phyloP scores from a whole-genome alignment of 2,888 invertebrate species.

The Hemistola chrysoprasaria region DNA sequence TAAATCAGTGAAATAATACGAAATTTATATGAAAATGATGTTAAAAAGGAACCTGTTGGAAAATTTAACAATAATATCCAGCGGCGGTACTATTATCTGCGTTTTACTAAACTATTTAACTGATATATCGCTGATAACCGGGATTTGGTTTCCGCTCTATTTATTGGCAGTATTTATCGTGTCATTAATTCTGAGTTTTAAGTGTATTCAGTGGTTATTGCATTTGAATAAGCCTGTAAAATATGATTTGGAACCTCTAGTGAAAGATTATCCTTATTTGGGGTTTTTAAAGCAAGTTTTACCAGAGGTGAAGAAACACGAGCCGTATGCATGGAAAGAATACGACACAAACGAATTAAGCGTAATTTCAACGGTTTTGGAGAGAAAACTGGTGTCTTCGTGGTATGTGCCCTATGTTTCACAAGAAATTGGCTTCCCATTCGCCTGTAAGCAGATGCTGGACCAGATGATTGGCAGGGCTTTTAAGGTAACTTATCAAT shows the following conservation, averaged over 20 bases:
- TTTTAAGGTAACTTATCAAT: constrained; percentile 57
- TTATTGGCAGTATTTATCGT: constrained; percentile 60
- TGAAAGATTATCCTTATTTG: constrained; percentile 52
- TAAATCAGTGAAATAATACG: too few relatives aligned
- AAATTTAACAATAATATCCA: constrained; percentile 53
- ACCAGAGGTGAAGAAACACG: constrained; percentile 37
- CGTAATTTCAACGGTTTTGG: constrained; percentile 71
- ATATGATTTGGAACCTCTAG: constrained; percentile 58
- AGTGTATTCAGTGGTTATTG: constrained; percentile 77
- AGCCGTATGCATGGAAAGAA: constrained; percentile 47
- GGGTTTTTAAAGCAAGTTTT: constrained; percentile 41
- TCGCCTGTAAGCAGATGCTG: constrained; percentile 75
- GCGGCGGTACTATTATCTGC: constrained; percentile 52
- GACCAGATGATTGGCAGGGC: constrained; percentile 74
- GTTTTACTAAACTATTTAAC: constrained; percentile 61
- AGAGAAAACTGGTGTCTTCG: constrained; percentile 69
- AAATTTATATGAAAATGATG: constrained; percentile 45
- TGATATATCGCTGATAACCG: constrained; percentile 64
- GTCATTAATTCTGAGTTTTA: constrained; percentile 74
- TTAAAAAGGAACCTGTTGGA: constrained; percentile 64
- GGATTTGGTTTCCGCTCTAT: constrained; percentile 71
- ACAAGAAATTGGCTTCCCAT: constrained; percentile 74
- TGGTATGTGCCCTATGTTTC: constrained; percentile 76
- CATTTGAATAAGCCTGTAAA: constrained; percentile 76
- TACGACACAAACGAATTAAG: constrained; percentile 74